Percentiles rank a stretch among this genome's conserved stretches.
Evolutionary conservation across 2,113 vertebrate genomes (phyloP).

Genomic region (Alethe diademata): DNA sequence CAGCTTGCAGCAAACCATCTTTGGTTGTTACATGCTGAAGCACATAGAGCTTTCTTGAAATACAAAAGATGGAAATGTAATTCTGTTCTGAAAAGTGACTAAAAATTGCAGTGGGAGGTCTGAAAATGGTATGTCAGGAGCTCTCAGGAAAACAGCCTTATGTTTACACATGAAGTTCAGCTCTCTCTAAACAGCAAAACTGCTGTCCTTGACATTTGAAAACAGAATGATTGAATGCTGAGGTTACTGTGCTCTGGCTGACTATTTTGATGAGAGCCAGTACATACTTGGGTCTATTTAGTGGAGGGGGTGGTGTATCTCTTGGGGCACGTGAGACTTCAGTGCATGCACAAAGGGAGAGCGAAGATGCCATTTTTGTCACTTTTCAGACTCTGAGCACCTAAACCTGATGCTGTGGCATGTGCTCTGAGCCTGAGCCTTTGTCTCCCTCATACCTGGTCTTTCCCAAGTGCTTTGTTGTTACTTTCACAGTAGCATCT

Average conservation of each 20-base stretch:
- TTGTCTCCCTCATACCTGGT: not conserved
- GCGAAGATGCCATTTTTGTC: not conserved
- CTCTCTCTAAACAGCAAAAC: not conserved
- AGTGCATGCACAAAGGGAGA: not conserved
- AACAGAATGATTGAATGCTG: not conserved
- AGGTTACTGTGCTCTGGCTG: not conserved
- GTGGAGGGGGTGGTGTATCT: rapidly evolving
- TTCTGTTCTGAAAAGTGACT: conserved; percentile 31
- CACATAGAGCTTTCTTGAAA: not conserved
- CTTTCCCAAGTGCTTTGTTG: conserved; percentile 13
- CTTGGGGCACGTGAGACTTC: not conserved
- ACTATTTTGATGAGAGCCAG: not conserved
- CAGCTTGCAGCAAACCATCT: rapidly evolving
- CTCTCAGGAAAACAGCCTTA: conserved; percentile 30
- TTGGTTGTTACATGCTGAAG: not conserved
- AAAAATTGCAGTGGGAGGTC: not conserved
- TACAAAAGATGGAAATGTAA: not conserved
- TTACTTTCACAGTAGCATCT: not conserved
- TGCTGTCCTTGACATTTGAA: not conserved
- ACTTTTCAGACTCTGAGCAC: not conserved
- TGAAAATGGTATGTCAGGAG: not conserved
- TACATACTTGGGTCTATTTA: not conserved
- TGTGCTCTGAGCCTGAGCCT: not conserved
- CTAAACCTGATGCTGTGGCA: not conserved
- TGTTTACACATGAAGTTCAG: conserved; percentile 32